These are phyloP conservation scores for Rhea pennata DNA, from an alignment of 2,113 vertebrate genomes.

Conservation along the genomic window DNA sequence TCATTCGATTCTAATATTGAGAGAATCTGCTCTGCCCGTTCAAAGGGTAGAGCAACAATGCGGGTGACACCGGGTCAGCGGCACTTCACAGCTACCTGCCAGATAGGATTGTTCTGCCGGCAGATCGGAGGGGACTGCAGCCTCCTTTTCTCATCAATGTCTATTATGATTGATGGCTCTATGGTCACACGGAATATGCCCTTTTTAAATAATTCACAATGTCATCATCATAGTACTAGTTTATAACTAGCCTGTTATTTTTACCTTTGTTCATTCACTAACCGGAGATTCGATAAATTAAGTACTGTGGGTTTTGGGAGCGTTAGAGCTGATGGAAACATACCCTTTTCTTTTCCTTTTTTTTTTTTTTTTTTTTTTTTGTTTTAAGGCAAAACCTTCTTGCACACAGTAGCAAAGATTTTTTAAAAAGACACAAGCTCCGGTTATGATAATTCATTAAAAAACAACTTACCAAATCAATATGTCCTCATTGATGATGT, in stretches of 20 bases:
- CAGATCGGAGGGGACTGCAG: slow-evolving; percentile 91
- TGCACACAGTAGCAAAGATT: not conserved
- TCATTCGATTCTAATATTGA: slow-evolving; percentile 89
- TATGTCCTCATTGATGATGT: not conserved
- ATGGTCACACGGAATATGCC: slow-evolving; percentile 97
- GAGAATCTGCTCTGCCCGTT: slow-evolving; percentile 86
- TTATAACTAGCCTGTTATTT: slow-evolving; percentile 99
- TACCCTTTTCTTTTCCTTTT: slow-evolving; percentile 27
- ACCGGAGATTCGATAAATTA: slow-evolving; percentile 96
- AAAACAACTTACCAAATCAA: not conserved
- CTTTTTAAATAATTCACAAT: slow-evolving; percentile 99
- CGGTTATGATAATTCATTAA: not conserved
- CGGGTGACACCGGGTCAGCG: slow-evolving; percentile 95
- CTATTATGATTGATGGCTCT: slow-evolving; percentile 99
- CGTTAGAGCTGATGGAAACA: slow-evolving; percentile 76
- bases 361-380: not conserved
- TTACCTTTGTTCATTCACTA: slow-evolving; percentile 94
- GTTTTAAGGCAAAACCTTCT: not conserved
- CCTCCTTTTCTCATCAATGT: slow-evolving; percentile 97
- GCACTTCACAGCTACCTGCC: slow-evolving; percentile 92
- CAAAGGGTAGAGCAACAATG: slow-evolving; percentile 97
- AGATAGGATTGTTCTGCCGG: slow-evolving; percentile 96
- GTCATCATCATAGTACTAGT: slow-evolving; percentile 96
- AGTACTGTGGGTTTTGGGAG: slow-evolving; percentile 70
- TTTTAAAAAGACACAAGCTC: not conserved